Evolutionary conservation across 2,888 invertebrate species (phyloP), one percentile per base, ranked within the genome.

Genomic region (Koerneria pararmatus): DNA sequence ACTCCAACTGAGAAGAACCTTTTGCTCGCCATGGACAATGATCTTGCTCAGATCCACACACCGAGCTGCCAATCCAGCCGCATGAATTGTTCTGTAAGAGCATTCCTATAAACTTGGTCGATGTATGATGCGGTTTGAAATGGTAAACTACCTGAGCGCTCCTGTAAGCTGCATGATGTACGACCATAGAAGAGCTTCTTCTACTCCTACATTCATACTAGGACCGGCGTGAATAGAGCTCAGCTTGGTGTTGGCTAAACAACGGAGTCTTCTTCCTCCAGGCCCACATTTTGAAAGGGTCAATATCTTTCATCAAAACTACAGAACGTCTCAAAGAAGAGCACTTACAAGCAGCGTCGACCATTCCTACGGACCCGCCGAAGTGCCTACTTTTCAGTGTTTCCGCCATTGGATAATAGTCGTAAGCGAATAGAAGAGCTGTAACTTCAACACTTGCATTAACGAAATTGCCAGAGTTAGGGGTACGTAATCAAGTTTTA

Each of bases 351-450:
- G 46, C 41, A 1, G 46, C 15, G 32, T 64, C 64, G 32, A 64
- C 56, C 64, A 64, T 64, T 8, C 49, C 48, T 5, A 31, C 56
- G 34, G 15, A 35, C n/a, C 69, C 74, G 68, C 80, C 83, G 84
- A 95, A 91, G 86, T 92, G 93, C 83, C 91, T 90, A 76, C 88
- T 88, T 86, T 92, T 87, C 76, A 98, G 85, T 0, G 94, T 95
- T 83, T 91, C 91, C 66, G 93, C 91, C 65, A 90, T 90, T 32
- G 95, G 91, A 87, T 93, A 91, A 86, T 91, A 97, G 84, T 95
- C 93, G 85, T 95, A 97, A 65, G 95, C 93, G 85, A 97, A 91
- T 77, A 97, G 89, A 88, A 95, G 88, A 67, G 97, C 95, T 93
- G 85, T 37, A 78, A 70, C 5, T 11, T n/a, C 19, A 46, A 8